These are phyloP conservation scores for Sparus aurata DNA, from an alignment of 2,797 vertebrate species.

Conservation along the genomic window DNA sequence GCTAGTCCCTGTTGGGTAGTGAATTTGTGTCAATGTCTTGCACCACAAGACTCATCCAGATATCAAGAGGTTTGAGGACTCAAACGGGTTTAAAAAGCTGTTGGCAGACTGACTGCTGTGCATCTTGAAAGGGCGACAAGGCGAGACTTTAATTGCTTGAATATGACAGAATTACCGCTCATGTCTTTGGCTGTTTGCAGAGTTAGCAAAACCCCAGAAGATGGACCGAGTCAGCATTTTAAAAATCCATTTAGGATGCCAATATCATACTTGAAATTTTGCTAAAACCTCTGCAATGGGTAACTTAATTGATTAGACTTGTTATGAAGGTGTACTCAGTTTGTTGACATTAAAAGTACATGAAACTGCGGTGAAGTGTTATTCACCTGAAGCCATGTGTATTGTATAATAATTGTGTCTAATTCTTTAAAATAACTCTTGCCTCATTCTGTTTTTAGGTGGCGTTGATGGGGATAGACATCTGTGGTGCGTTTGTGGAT, in stretches of 20 bases:
- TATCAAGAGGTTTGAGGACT: background rate
- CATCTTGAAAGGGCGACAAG: background rate
- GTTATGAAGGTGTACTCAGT: background rate
- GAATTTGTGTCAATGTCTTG: background rate
- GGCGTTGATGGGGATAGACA: constrained; percentile 93
- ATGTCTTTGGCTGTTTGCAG: background rate
- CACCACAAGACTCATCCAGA: background rate
- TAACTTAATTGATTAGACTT: background rate
- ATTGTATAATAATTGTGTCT: background rate
- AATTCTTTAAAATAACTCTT: constrained; percentile 28
- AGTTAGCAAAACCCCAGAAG: constrained; percentile 13
- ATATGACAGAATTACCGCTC: constrained; percentile 8
- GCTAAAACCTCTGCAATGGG: background rate
- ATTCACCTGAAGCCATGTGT: background rate
- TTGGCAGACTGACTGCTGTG: background rate
- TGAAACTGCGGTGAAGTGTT: background rate
- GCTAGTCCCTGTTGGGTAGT: background rate
- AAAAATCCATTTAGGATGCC: background rate
- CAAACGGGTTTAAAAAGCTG: background rate
- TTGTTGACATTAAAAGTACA: constrained; percentile 6
- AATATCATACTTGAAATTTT: background rate
- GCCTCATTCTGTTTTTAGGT: constrained; percentile 84
- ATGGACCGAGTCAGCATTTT: constrained; percentile 20
- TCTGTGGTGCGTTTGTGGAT: constrained; percentile 92
- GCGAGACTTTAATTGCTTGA: constrained; percentile 11